phyloP scores from a whole-genome alignment of 2,113 vertebrate genomes.

The Xyrauchen texanus region DNA sequence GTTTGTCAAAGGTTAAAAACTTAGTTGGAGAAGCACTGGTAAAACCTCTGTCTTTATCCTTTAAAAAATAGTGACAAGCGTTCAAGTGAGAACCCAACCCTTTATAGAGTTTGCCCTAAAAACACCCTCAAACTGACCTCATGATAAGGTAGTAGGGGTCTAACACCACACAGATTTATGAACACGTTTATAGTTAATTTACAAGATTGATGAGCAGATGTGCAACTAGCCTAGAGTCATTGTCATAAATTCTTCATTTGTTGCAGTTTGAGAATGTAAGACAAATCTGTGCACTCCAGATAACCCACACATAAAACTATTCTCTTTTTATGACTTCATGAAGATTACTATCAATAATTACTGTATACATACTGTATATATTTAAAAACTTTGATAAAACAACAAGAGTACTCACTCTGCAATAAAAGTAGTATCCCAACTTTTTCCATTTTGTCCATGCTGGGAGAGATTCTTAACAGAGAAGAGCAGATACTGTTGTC shows the following conservation, averaged over 20 bases:
- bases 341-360: background rate
- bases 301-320: no score
- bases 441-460: slow-evolving; percentile 1
- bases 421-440: background rate
- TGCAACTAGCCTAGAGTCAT: background rate
- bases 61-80: background rate
- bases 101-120: slow-evolving; percentile 18
- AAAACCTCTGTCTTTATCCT: background rate
- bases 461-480: background rate
- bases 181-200: background rate
- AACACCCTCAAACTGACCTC: background rate
- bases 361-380: background rate
- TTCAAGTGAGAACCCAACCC: background rate
- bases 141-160: no score
- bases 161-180: background rate
- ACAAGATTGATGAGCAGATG: background rate
- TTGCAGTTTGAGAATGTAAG: background rate
- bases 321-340: background rate
- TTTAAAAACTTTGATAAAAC: background rate
- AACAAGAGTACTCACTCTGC: slow-evolving; percentile 13
- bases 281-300: no score
- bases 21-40: no score
- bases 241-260: background rate
- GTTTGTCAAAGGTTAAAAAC: background rate
- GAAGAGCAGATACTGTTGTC: background rate